Evolutionary conservation across 2,113 vertebrate species (phyloP), one percentile per base, ranked within the genome.

Genomic region (Pseudorasbora parva): DNA sequence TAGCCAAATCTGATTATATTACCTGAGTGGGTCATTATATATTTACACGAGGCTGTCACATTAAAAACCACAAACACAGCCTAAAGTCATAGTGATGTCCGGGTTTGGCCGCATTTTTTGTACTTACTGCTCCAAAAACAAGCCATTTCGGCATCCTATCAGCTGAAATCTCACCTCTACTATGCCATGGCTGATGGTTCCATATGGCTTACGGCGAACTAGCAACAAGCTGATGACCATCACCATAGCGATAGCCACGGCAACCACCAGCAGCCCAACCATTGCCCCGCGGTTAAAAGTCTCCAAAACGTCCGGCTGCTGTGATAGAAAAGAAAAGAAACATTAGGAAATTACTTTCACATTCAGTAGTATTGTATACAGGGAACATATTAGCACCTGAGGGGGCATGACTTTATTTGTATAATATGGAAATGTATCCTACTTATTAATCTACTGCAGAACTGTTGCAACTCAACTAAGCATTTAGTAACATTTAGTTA

Each of bases 201-300:
- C 95, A 19, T 96, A 96, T 1, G 95, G 95, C 90, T 96, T 96
- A 82, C 95, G 93, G 87, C 95, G 95, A 82, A 96, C 95, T 49
- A 96, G 90, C 84, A 96, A 91, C 88, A 96, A 92, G 81, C 95
- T 96, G 90, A 96, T 94, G 17, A 96, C 94, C 92, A 96, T 96
- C 86, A 96, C 95, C 95, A 96, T 96, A 45, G 95, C 94, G 3
- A 96, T 95, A 0, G 95, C 95, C 80, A 96, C 95, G 0, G 95
- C 96, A 64, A 97, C 94, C 79, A 97, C 96, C 82, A 97, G 92
- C 87, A 97, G 90, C 7, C 96, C 96, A 7, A 97, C 96, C 93
- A 97, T 94, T 2, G 96, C 96, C 1, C 95, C 95, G 4, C 94
- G 92, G 90, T 96, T 96, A 79, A 96, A 95, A 1, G 95, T 95